Percentiles rank a stretch among this genome's conserved stretches.
These are phyloP conservation scores for Dione juno DNA, from an alignment of 2,888 invertebrate species.

Conservation along the genomic window DNA sequence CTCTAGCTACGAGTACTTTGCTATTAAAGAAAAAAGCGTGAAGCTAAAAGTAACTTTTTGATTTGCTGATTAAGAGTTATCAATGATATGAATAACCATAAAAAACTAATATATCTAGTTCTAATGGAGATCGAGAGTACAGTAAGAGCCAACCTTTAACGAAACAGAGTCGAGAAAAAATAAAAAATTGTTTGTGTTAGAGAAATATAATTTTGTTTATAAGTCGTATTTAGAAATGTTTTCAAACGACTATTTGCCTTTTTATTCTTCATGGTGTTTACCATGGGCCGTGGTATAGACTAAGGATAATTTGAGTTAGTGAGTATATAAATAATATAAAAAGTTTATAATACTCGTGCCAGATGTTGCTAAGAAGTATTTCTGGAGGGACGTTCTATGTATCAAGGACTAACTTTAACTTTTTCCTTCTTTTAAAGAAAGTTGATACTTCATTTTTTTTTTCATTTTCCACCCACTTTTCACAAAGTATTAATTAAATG, in stretches of 20 bases:
- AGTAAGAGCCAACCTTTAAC: no score
- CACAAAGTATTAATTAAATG: neutral
- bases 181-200: no score
- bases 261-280: neutral
- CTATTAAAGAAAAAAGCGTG: no score
- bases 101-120: no score
- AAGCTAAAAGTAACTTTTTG: no score
- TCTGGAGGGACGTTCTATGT: neutral
- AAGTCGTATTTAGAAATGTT: no score
- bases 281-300: neutral
- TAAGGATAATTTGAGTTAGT: neutral
- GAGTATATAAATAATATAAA: neutral
- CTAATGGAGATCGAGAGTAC: no score
- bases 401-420: slow-evolving; percentile 5
- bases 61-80: no score
- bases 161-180: no score
- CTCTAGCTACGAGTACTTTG: no score
- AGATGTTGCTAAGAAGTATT: slow-evolving; percentile 4
- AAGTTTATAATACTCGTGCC: neutral
- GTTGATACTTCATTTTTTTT: neutral
- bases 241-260: neutral
- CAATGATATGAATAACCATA: no score
- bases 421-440: neutral
- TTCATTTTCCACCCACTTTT: neutral
- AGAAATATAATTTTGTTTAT: no score